Conservation (phyloP, 2,113 vertebrate species). For the Podarcis muralis region DNA sequence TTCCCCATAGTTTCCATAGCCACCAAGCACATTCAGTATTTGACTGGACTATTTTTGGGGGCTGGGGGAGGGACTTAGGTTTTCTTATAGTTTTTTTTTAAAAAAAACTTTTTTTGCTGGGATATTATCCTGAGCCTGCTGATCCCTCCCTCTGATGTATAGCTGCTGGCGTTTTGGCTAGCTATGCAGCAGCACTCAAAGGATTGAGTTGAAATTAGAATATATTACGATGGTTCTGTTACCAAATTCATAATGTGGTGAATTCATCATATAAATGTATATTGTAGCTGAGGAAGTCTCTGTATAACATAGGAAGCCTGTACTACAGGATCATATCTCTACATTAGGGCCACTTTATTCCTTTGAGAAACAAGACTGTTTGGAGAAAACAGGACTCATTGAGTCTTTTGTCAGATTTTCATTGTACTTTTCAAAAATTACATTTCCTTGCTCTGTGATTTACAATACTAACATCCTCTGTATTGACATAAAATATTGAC, state of each 20-base stretch:
- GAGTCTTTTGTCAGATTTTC: background rate
- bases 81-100: no score
- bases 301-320: background rate
- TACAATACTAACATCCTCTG: slow-evolving; percentile 15
- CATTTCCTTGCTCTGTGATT: background rate
- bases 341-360: background rate
- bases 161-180: no score
- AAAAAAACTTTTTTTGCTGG: no score
- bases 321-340: background rate
- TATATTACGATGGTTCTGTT: background rate
- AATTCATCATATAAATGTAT: background rate
- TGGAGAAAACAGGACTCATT: background rate
- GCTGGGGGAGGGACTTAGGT: no score
- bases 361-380: background rate
- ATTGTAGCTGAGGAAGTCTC: background rate
- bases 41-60: no score
- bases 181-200: no score
- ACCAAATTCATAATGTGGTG: background rate
- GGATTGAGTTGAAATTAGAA: no score
- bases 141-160: no score
- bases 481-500: slow-evolving; percentile 31
- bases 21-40: no score
- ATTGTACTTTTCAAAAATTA: background rate
- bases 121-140: no score
- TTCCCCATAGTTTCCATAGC: no score